These are phyloP conservation scores for Ephestia elutella DNA, from an alignment of 1,140 invertebrate genomes.

Conservation along the genomic window DNA sequence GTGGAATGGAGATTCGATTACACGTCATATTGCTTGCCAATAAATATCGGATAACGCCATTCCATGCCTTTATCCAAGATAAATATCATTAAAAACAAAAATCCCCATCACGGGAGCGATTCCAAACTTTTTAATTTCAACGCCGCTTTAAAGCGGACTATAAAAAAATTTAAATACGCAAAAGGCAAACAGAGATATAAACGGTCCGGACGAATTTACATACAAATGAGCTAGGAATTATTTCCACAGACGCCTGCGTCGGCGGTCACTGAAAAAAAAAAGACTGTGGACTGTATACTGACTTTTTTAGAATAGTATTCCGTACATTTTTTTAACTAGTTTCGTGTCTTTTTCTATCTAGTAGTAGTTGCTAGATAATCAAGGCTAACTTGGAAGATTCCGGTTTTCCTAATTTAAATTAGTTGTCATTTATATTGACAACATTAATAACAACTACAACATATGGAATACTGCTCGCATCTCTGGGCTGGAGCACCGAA, in stretches of 20 bases:
- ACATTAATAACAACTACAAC: too few relatives aligned
- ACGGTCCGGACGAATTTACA: conserved; percentile 4
- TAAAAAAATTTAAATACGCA: conserved; percentile 9
- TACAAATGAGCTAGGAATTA: conserved; percentile 9
- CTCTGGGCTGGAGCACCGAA: too few relatives aligned
- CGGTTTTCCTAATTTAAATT: background rate
- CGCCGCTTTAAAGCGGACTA: conserved; percentile 6
- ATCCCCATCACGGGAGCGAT: background rate
- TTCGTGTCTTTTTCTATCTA: background rate
- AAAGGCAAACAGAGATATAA: conserved; percentile 10
- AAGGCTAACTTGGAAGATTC: background rate
- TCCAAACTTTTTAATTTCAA: conserved; percentile 8
- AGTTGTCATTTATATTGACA: too few relatives aligned
- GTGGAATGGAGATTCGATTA: too few relatives aligned
- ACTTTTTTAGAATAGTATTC: background rate
- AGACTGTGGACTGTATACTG: background rate
- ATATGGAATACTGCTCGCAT: background rate
- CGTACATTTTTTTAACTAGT: background rate
- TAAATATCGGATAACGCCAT: too few relatives aligned
- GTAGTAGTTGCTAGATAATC: background rate
- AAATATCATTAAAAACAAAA: background rate
- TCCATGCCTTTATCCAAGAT: too few relatives aligned
- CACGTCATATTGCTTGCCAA: too few relatives aligned
- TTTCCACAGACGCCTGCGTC: conserved; percentile 7
- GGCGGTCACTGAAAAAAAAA: conserved; percentile 5